Evolutionary conservation across 1,140 invertebrate species (phyloP).

Genomic region (Drosophila virilis): DNA sequence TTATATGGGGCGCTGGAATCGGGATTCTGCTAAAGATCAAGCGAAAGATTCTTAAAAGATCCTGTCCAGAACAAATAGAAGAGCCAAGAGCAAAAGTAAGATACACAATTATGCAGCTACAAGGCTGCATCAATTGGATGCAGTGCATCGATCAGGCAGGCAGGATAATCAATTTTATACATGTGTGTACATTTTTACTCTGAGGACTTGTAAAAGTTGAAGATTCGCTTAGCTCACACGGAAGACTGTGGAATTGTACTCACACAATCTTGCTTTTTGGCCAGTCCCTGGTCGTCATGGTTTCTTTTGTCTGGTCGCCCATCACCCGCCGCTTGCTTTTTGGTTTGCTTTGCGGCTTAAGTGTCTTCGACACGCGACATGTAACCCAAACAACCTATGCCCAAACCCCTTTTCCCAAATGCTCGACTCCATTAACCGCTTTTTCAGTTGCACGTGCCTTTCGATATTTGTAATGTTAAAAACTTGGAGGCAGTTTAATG

Average conservation of each 20-base stretch:
- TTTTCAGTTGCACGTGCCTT: slow-evolving; percentile 63
- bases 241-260: neutral
- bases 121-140: no score
- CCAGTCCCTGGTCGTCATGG: neutral
- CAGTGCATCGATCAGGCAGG: no score
- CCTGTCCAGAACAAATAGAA: no score
- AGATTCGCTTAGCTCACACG: no score
- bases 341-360: slow-evolving; percentile 73
- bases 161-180: no score
- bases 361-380: slow-evolving; percentile 83
- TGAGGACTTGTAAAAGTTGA: no score
- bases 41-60: no score
- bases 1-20: no score
- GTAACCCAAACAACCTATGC: slow-evolving; percentile 42
- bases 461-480: slow-evolving; percentile 65
- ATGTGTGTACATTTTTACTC: no score
- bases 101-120: no score
- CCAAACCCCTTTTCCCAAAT: slow-evolving; percentile 9
- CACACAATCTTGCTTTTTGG: neutral
- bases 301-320: slow-evolving; percentile 43
- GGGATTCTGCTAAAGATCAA: no score
- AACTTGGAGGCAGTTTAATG: slow-evolving; percentile 66
- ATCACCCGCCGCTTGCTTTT: slow-evolving; percentile 34
- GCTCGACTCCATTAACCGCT: slow-evolving; percentile 19
- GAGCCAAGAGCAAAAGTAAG: no score